phyloP scores from a whole-genome alignment of 92 coral and sea anemone genomes.

The Metridium senile region DNA sequence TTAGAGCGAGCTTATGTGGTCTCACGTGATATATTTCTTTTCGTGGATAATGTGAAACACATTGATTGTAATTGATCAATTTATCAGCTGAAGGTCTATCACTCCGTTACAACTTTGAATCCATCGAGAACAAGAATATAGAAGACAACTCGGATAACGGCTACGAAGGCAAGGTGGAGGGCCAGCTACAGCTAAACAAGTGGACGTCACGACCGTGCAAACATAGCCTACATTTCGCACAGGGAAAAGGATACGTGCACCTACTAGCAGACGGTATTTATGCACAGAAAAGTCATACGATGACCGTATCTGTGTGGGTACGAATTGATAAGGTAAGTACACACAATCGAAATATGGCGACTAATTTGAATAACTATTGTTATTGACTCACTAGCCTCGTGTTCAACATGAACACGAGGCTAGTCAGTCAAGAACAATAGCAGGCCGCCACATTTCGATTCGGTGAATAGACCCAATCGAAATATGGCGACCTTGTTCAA shows the following conservation, averaged over 20 bases:
- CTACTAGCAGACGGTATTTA: constrained; percentile 23
- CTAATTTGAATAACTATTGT: too few relatives aligned
- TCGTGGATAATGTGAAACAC: too few relatives aligned
- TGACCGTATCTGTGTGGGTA: constrained; percentile 70
- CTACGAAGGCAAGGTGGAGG: constrained; percentile 50
- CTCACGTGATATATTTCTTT: too few relatives aligned
- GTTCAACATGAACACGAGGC: too few relatives aligned
- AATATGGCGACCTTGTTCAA: too few relatives aligned
- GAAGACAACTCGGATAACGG: constrained; percentile 55
- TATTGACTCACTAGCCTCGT: too few relatives aligned
- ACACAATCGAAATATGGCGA: too few relatives aligned
- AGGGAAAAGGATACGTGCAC: constrained; percentile 38
- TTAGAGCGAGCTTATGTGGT: too few relatives aligned
- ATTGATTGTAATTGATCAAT: too few relatives aligned
- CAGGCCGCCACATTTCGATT: too few relatives aligned
- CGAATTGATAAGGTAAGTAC: constrained; percentile 44
- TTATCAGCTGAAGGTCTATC: constrained; percentile 47
- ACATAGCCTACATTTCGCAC: constrained; percentile 29
- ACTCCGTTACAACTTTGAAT: constrained; percentile 62
- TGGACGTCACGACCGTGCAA: constrained; percentile 50
- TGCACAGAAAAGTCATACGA: constrained; percentile 23
- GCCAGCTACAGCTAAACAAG: constrained; percentile 21
- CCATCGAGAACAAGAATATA: constrained; percentile 42
- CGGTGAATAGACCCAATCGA: too few relatives aligned
- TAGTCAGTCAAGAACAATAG: too few relatives aligned